These are phyloP conservation scores for Martes flavigula DNA, from an alignment of 2,797 vertebrate genomes.

Conservation along the genomic window DNA sequence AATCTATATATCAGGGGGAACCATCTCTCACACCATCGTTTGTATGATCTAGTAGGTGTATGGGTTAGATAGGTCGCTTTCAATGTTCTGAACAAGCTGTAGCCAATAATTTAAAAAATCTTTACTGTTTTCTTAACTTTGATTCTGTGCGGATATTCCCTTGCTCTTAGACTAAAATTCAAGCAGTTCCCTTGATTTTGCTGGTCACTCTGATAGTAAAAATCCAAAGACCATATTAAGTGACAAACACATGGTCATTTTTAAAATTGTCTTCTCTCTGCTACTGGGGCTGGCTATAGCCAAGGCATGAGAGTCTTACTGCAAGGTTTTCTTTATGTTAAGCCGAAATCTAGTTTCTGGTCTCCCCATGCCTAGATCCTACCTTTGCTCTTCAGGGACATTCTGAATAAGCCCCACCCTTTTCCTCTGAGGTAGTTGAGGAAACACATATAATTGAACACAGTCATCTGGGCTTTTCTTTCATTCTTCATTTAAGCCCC, in stretches of 20 bases:
- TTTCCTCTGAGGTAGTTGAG: neutral
- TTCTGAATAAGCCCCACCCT: neutral
- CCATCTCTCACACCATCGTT: neutral
- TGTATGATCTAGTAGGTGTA: neutral
- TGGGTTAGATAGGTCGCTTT: neutral
- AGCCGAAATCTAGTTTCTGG: neutral
- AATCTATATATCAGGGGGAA: neutral
- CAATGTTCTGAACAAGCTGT: neutral
- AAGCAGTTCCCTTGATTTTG: neutral
- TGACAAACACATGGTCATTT: neutral
- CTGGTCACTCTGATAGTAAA: neutral
- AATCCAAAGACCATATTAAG: neutral
- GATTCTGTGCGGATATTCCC: neutral
- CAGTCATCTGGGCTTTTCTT: neutral
- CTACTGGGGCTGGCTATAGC: neutral
- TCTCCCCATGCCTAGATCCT: neutral
- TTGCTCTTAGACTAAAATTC: neutral
- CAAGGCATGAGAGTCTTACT: neutral
- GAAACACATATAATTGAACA: neutral
- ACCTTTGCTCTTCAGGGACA: neutral
- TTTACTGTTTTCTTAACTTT: neutral
- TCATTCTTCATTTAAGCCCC: neutral
- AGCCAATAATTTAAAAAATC: neutral
- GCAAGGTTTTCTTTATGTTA: neutral
- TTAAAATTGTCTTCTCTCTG: constrained; percentile 14